phyloP scores from a whole-genome alignment of 2,113 vertebrate species.

The Tympanuchus pallidicinctus region DNA sequence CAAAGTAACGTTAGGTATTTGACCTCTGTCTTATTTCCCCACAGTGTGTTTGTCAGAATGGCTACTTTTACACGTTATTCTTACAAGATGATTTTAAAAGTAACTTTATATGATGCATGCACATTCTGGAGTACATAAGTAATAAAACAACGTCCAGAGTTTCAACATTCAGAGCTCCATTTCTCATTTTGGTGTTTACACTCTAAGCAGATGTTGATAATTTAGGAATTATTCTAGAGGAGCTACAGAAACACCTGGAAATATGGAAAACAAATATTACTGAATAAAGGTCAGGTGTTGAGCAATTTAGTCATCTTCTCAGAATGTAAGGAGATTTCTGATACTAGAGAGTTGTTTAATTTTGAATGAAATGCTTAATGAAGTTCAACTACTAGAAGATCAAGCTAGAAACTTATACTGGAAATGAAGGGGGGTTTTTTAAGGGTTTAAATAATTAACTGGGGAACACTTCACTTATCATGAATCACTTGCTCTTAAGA shows the following conservation, averaged over 20 bases:
- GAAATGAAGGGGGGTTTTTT: neutral
- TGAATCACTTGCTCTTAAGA: neutral
- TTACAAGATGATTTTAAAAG: neutral
- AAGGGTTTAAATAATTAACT: neutral
- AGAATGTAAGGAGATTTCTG: neutral
- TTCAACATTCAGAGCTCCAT: neutral
- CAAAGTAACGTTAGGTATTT: neutral
- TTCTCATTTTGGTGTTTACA: neutral
- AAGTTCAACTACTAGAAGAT: slow-evolving; percentile 20
- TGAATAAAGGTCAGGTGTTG: neutral
- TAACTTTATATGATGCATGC: neutral
- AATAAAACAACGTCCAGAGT: neutral
- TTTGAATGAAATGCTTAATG: neutral
- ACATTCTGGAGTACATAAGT: neutral
- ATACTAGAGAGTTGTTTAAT: neutral
- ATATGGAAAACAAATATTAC: neutral
- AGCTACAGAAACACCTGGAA: neutral
- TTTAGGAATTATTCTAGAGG: neutral
- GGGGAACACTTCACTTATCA: neutral
- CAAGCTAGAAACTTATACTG: neutral
- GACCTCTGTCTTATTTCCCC: neutral
- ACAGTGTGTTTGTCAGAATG: neutral
- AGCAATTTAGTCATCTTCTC: neutral
- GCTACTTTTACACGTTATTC: neutral
- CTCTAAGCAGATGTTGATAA: neutral